A percentile compares a stretch with the other conserved stretches of the same genome.
Evolutionary conservation across 2,113 vertebrate species (phyloP).

Genomic region (Corynorhinus townsendii): DNA sequence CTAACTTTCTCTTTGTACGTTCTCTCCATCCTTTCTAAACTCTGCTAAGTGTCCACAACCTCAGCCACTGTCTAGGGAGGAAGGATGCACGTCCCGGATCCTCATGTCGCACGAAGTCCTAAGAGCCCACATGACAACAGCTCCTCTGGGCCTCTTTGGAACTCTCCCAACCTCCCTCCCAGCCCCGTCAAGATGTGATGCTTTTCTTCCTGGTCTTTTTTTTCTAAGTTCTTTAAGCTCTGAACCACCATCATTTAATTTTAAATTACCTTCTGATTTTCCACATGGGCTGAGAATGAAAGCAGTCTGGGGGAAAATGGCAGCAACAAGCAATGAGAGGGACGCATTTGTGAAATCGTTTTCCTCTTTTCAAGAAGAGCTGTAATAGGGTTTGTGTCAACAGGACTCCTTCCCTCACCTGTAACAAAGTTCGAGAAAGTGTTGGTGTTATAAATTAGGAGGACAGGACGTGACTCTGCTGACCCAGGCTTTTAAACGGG

Average conservation of each 20-base stretch:
- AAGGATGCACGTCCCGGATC: background rate
- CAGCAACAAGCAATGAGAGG: slow-evolving; percentile 62
- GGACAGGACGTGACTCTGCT: slow-evolving; percentile 21
- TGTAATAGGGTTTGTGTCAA: slow-evolving; percentile 67
- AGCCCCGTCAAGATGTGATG: slow-evolving; percentile 18
- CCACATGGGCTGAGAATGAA: slow-evolving; percentile 38
- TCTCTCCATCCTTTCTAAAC: background rate
- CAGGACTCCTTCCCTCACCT: slow-evolving; percentile 48
- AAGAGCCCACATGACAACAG: background rate
- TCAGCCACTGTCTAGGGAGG: background rate
- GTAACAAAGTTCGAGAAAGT: slow-evolving; percentile 39
- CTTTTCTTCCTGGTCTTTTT: background rate
- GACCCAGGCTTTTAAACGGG: slow-evolving; percentile 38
- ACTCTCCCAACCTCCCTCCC: background rate
- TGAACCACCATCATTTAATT: slow-evolving; percentile 66
- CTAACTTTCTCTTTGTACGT: background rate
- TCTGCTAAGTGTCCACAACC: background rate
- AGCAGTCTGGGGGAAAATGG: slow-evolving; percentile 30
- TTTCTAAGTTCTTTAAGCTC: slow-evolving; percentile 55
- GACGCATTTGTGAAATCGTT: slow-evolving; percentile 43
- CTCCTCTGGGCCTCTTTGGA: background rate
- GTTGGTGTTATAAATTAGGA: slow-evolving; percentile 41
- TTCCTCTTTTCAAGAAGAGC: slow-evolving; percentile 45
- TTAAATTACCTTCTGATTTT: slow-evolving; percentile 72
- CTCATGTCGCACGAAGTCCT: background rate